Percentiles rank a stretch among this genome's conserved stretches.
phyloP scores from a whole-genome alignment of 2,888 invertebrate genomes.

The Lumbricus terrestris region DNA sequence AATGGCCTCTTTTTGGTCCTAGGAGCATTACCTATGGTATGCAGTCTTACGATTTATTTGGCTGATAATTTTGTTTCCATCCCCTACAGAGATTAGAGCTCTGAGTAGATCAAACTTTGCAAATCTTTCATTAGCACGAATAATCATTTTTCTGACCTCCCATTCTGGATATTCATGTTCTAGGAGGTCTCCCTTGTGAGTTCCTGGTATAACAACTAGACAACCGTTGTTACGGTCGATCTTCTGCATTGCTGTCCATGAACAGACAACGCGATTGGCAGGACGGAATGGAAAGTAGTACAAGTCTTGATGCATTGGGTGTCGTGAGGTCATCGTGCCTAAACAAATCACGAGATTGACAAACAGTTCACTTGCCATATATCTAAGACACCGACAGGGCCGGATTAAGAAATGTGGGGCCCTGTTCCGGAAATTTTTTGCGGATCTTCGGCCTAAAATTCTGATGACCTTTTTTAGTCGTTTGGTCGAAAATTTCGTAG shows the following conservation, averaged over 20 bases:
- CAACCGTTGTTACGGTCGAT: slow-evolving; percentile 77
- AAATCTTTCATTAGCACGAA: too few species aligned
- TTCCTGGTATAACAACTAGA: slow-evolving; percentile 77
- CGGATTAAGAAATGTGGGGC: too few species aligned
- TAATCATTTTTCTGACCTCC: slow-evolving; percentile 60
- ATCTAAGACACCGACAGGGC: too few species aligned
- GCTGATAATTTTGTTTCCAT: neutral
- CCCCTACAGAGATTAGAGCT: too few species aligned
- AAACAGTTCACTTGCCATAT: neutral
- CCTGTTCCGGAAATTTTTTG: too few species aligned
- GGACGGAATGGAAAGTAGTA: slow-evolving; percentile 86
- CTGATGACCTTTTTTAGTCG: too few species aligned
- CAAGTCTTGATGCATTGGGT: slow-evolving; percentile 70
- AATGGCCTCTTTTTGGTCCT: neutral
- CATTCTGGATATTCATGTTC: slow-evolving; percentile 73
- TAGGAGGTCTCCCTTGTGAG: slow-evolving; percentile 68
- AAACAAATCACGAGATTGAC: slow-evolving; percentile 61
- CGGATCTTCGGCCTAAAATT: too few species aligned
- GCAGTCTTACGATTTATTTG: neutral
- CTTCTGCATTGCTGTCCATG: slow-evolving; percentile 84
- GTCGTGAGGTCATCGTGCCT: slow-evolving; percentile 62
- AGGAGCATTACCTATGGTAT: neutral
- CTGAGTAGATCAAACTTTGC: too few species aligned
- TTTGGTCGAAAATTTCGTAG: too few species aligned
- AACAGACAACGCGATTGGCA: slow-evolving; percentile 74